Evolutionary conservation across 1,140 invertebrate genomes (phyloP), one percentile per base, ranked within the genome.

Genomic region (Drosophila aff.): DNA sequence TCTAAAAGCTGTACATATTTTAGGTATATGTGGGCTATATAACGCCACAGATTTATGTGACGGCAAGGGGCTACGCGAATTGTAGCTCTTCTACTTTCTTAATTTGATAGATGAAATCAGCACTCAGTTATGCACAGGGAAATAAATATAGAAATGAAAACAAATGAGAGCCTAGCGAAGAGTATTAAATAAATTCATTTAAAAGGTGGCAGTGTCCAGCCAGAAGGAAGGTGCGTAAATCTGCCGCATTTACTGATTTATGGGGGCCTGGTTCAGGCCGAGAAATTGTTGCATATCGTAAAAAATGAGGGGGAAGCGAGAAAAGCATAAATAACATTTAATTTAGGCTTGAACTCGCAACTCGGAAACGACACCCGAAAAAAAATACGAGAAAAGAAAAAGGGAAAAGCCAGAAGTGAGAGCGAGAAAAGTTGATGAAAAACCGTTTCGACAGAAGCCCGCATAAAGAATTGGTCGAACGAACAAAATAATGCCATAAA

Each of bases 21-120:
- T 58, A 49, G 53, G 67, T 18, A 38, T 44, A 44, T 28, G 23
- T 67, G 10, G 10, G 46, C 15, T 62, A 58, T 66, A 75, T 62
- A 79, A 69, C 81, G 84, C 77, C 52, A 79, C 55, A 89, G 71
- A 89, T 87, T 87, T 87, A 89, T 86, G 71, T 33, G 64, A 69
- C 40, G 44, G 63, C 43, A 65, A 67, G 23, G 2, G 23, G 79
- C 63, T 23, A n/a, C 52, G 18, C 77, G 80, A 75, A 84, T 81
- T 81, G 49, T 50, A 53, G 50, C 82, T 83, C 79, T 83, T 68
- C 77, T 79, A 89, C 85, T 87, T 89, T 81, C 84, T 87, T 87
- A 87, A 89, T 87, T 87, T 81, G 81, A 81, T 87, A 87, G 84
- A 87, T 87, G 84, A 87, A 87, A 87, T 89, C 85, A 87, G 84